Evolutionary conservation across 2,113 vertebrate genomes (phyloP).

Genomic region (Corythaixoides concolor): DNA sequence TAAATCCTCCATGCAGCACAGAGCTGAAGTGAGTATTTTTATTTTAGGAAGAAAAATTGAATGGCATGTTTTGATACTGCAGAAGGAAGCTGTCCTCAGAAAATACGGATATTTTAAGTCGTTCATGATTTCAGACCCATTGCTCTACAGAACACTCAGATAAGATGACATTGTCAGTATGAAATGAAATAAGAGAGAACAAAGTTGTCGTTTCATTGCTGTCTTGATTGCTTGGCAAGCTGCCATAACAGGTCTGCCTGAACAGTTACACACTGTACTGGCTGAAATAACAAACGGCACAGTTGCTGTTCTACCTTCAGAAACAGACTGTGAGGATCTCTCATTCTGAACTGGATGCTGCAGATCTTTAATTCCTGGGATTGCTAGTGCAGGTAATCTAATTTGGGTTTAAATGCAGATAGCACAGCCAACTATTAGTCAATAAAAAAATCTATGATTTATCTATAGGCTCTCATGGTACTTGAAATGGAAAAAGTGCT

Average conservation of each 20-base stretch:
- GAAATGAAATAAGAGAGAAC: neutral
- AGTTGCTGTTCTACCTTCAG: neutral
- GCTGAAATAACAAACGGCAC: neutral
- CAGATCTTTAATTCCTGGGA: neutral
- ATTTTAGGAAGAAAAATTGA: slow-evolving; percentile 28
- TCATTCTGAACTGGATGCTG: neutral
- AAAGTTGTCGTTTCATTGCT: accelerated
- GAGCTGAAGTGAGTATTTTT: slow-evolving; percentile 20
- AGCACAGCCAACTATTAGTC: neutral
- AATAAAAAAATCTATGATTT: neutral
- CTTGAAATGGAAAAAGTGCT: neutral
- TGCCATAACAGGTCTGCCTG: neutral
- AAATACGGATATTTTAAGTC: neutral
- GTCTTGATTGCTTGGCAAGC: neutral
- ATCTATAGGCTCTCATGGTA: neutral
- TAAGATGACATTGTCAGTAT: neutral
- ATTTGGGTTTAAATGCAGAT: neutral
- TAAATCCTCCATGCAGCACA: neutral
- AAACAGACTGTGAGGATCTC: neutral
- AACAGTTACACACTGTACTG: neutral
- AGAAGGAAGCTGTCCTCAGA: slow-evolving; percentile 33
- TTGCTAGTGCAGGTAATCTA: neutral
- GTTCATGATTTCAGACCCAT: neutral
- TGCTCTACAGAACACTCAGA: neutral
- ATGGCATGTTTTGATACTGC: neutral